Percentiles rank a stretch among this genome's conserved stretches.
Conservation (phyloP, 2,797 vertebrate genomes). For the Oryzias sinensis region DNA sequence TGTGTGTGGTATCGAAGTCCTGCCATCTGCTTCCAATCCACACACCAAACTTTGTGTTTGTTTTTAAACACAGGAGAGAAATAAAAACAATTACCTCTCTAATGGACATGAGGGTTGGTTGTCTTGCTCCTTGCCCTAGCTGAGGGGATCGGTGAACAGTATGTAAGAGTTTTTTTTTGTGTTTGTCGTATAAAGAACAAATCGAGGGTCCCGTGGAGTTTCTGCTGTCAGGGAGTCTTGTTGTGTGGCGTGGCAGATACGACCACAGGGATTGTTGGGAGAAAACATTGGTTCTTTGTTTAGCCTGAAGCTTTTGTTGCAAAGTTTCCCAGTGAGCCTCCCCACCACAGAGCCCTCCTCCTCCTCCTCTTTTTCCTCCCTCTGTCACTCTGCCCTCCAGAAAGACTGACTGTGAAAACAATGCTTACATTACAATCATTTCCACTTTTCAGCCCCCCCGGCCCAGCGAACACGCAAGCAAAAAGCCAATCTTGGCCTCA, state of each 20-base stretch:
- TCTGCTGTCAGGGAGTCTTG: conserved; percentile 30
- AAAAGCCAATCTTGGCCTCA: conserved; percentile 51
- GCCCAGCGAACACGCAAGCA: conserved; percentile 23
- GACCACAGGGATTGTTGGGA: conserved; percentile 38
- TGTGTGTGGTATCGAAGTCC: conserved; percentile 72
- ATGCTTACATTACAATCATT: conserved; percentile 49
- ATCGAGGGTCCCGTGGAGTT: background rate
- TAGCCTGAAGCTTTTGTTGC: conserved; percentile 52
- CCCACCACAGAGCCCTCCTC: conserved; percentile 39
- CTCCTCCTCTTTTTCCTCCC: conserved; percentile 5
- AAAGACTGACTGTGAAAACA: conserved; percentile 52
- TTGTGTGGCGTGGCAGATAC: conserved; percentile 45
- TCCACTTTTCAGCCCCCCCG: conserved; percentile 27
- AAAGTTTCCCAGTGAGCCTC: conserved; percentile 51
- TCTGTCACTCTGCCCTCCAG: conserved; percentile 37
- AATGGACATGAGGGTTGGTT: conserved; percentile 19
- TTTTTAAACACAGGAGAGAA: conserved; percentile 71
- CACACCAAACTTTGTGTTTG: conserved; percentile 57
- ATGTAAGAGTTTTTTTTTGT: too few species aligned
- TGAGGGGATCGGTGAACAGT: too few species aligned
- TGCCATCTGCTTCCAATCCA: conserved; percentile 78
- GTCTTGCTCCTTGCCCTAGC: too few species aligned
- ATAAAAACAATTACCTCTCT: conserved; percentile 68
- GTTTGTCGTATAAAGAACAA: too few species aligned
- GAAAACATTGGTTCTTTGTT: conserved; percentile 63